phyloP scores from a whole-genome alignment of 2,113 vertebrate genomes.

The Gobio gobio region DNA sequence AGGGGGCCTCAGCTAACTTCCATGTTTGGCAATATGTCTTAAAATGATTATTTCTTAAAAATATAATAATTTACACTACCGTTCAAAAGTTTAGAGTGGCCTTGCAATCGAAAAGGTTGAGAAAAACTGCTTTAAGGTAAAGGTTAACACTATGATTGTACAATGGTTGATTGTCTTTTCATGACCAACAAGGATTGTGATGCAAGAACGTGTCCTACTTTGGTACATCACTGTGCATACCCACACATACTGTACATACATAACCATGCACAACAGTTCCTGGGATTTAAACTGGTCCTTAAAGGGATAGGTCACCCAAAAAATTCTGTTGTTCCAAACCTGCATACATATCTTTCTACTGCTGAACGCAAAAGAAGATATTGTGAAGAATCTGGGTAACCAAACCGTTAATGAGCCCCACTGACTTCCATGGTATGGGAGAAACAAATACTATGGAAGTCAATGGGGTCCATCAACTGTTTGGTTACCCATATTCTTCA shows the following conservation, averaged over 20 bases:
- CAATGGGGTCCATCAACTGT: too few relatives aligned
- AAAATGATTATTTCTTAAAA: not conserved
- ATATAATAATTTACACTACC: not conserved
- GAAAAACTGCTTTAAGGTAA: not conserved
- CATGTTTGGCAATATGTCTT: not conserved
- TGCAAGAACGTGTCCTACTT: not conserved
- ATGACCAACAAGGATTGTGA: not conserved
- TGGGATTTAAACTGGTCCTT: not conserved
- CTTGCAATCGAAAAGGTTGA: not conserved
- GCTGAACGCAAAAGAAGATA: too few relatives aligned
- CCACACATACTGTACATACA: not conserved
- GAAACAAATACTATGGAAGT: too few relatives aligned
- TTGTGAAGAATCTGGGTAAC: too few relatives aligned
- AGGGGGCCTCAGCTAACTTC: not conserved
- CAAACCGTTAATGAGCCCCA: too few relatives aligned
- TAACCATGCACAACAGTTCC: not conserved
- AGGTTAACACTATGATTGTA: not conserved
- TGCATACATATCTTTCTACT: too few relatives aligned
- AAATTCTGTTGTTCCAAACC: too few relatives aligned
- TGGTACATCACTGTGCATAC: not conserved
- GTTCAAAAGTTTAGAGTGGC: not conserved
- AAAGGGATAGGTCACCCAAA: too few relatives aligned
- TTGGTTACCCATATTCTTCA: too few relatives aligned
- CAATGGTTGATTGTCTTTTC: not conserved
- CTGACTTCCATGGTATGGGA: too few relatives aligned